These are phyloP conservation scores for Montipora sp. DNA, from an alignment of 64 coral and sea anemone species.

Conservation along the genomic window DNA sequence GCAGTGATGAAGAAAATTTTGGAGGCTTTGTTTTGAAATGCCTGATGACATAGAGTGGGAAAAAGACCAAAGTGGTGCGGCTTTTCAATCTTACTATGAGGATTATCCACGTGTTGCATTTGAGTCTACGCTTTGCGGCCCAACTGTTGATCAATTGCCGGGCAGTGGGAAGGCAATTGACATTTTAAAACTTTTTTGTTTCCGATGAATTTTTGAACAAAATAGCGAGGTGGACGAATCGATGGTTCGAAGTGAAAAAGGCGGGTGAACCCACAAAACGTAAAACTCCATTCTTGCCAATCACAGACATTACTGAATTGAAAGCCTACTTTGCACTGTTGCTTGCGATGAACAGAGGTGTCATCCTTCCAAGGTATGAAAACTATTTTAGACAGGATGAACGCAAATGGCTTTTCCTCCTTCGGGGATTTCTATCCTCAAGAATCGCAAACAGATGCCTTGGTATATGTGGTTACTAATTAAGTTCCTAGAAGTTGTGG, in stretches of 20 bases:
- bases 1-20: slow-evolving; percentile 10
- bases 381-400: slow-evolving; percentile 57
- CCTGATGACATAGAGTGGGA: slow-evolving; percentile 34
- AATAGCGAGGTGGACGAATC: slow-evolving; percentile 52
- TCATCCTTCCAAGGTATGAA: slow-evolving; percentile 50
- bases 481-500: slow-evolving; percentile 42
- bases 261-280: slow-evolving; percentile 40
- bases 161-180: not conserved
- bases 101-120: not conserved
- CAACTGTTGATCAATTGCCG: slow-evolving; percentile 19
- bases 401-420: slow-evolving; percentile 57
- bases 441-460: slow-evolving; percentile 40
- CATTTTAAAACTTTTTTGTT: slow-evolving; percentile 23
- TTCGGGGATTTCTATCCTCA: slow-evolving; percentile 45
- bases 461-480: slow-evolving; percentile 54
- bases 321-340: slow-evolving; percentile 64
- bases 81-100: slow-evolving; percentile 8
- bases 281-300: slow-evolving; percentile 2
- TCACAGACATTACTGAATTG: slow-evolving; percentile 54
- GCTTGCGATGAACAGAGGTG: slow-evolving; percentile 60
- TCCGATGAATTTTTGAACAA: slow-evolving; percentile 43
- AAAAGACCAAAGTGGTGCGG: slow-evolving; percentile 7
- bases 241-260: slow-evolving; percentile 40
- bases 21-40: slow-evolving; percentile 26
- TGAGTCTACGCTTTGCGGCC: slow-evolving; percentile 1